Evolutionary conservation across 2,113 vertebrate genomes (phyloP).

Genomic region (Holacanthus passer): DNA sequence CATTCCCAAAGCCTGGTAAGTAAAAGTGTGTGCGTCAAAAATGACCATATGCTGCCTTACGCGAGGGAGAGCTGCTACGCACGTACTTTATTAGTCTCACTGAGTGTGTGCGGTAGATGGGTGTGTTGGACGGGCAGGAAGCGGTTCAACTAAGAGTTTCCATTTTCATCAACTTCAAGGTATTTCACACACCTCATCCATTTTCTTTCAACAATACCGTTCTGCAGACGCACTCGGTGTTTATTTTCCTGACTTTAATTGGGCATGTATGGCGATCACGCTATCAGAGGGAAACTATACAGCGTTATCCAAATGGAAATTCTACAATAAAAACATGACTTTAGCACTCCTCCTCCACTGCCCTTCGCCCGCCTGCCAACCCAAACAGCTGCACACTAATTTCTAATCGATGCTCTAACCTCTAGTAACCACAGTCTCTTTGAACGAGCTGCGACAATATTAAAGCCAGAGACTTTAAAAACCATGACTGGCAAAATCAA

Average conservation of each 20-base stretch:
- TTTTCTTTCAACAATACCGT: conserved; percentile 65
- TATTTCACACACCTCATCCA: conserved; percentile 73
- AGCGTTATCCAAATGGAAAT: conserved; percentile 63
- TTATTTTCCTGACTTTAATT: conserved; percentile 73
- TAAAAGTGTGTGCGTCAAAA: conserved; percentile 35
- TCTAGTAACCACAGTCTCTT: conserved; percentile 39
- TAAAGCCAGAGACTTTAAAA: conserved; percentile 38
- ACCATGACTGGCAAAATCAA: conserved; percentile 21
- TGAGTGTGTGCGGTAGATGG: conserved; percentile 54
- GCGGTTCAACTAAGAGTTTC: conserved; percentile 74
- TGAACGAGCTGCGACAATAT: conserved; percentile 58
- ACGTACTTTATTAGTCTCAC: conserved; percentile 52
- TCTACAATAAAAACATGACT: conserved; percentile 63
- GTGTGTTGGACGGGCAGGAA: conserved; percentile 71
- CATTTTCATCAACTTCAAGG: conserved; percentile 75
- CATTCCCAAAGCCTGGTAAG: conserved; percentile 29
- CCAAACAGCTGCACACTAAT: conserved; percentile 63
- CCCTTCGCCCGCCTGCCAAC: conserved; percentile 48
- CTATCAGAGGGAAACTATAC: conserved; percentile 62
- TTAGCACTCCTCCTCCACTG: conserved; percentile 27
- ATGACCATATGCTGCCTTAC: conserved; percentile 28
- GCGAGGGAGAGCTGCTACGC: conserved; percentile 16
- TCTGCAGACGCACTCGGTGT: conserved; percentile 32
- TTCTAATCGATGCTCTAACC: conserved; percentile 57
- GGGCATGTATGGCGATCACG: conserved; percentile 56